Percentiles rank a stretch among this genome's conserved stretches.
phyloP scores from a whole-genome alignment of 1,140 invertebrate species.

The Drosophila sp. region DNA sequence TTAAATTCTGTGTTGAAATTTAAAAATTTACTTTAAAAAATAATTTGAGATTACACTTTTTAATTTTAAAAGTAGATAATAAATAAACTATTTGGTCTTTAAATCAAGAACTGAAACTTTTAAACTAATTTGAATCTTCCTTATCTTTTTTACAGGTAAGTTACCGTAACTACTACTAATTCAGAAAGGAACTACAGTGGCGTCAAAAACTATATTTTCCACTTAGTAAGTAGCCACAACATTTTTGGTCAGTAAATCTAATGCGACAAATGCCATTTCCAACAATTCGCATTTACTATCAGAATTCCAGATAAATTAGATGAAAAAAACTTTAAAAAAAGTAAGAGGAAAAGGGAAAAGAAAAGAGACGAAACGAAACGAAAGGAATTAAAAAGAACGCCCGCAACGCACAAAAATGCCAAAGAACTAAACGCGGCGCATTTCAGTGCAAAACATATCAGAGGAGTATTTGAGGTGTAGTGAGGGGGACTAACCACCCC shows the following conservation, averaged over 20 bases:
- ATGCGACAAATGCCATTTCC: slow-evolving; percentile 44
- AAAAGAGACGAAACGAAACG: too few relatives aligned
- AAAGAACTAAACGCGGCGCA: slow-evolving; percentile 48
- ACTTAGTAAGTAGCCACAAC: slow-evolving; percentile 62
- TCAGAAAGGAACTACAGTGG: background rate
- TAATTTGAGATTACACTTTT: too few relatives aligned
- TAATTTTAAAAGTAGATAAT: too few relatives aligned
- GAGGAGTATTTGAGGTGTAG: background rate
- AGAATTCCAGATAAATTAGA: slow-evolving; percentile 22
- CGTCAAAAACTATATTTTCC: slow-evolving; percentile 9
- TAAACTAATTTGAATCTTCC: background rate
- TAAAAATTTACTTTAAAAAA: background rate
- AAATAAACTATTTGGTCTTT: background rate
- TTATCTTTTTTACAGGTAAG: slow-evolving; percentile 60
- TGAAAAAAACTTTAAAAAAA: background rate
- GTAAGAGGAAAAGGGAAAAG: slow-evolving; percentile 21
- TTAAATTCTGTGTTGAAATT: too few relatives aligned
- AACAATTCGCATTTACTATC: slow-evolving; percentile 46
- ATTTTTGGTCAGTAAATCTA: slow-evolving; percentile 44
- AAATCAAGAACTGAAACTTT: background rate
- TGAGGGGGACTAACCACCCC: background rate
- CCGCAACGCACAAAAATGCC: slow-evolving; percentile 50
- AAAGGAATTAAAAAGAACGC: slow-evolving; percentile 40
- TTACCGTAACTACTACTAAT: slow-evolving; percentile 18
- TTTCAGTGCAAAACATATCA: slow-evolving; percentile 47